These are phyloP conservation scores for Drosophila insularis DNA, from an alignment of 1,140 invertebrate genomes.

Conservation along the genomic window DNA sequence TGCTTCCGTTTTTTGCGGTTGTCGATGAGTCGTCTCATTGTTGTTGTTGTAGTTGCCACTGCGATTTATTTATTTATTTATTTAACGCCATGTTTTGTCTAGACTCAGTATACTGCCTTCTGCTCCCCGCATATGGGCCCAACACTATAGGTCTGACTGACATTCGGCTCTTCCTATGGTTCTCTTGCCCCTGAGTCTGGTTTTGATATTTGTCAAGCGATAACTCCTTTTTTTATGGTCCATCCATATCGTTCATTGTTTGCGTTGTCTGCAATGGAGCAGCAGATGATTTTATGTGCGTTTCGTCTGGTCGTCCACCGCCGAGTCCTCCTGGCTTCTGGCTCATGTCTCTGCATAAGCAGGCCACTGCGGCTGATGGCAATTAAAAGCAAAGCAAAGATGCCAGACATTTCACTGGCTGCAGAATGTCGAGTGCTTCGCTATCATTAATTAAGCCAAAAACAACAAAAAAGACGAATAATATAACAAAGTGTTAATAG, in stretches of 20 bases:
- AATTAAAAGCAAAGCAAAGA: conserved; percentile 75
- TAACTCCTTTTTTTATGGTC: conserved; percentile 72
- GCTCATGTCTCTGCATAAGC: conserved; percentile 66
- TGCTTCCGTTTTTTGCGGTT: conserved; percentile 62
- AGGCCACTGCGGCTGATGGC: conserved; percentile 34
- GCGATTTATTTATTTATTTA: conserved; percentile 70
- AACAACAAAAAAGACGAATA: conserved; percentile 9
- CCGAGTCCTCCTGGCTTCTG: conserved; percentile 18
- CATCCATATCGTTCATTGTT: conserved; percentile 39
- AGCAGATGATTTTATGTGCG: conserved; percentile 63
- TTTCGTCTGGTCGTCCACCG: conserved; percentile 52
- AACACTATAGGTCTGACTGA: conserved; percentile 41
- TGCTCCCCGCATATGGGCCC: neutral
- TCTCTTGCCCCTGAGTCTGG: neutral
- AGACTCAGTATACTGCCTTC: conserved; percentile 38
- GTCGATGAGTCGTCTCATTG: conserved; percentile 49
- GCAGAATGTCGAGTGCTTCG: conserved; percentile 23
- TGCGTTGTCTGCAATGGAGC: conserved; percentile 28
- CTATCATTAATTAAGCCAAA: conserved; percentile 63
- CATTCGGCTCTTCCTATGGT: conserved; percentile 6
- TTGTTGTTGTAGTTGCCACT: conserved; percentile 26
- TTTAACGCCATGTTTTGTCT: conserved; percentile 80
- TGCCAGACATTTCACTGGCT: conserved; percentile 37
- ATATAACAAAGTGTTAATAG: conserved; percentile 15
- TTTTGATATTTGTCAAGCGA: conserved; percentile 67